phyloP scores from a whole-genome alignment of 2,797 vertebrate species.

The Staurois parvus region DNA sequence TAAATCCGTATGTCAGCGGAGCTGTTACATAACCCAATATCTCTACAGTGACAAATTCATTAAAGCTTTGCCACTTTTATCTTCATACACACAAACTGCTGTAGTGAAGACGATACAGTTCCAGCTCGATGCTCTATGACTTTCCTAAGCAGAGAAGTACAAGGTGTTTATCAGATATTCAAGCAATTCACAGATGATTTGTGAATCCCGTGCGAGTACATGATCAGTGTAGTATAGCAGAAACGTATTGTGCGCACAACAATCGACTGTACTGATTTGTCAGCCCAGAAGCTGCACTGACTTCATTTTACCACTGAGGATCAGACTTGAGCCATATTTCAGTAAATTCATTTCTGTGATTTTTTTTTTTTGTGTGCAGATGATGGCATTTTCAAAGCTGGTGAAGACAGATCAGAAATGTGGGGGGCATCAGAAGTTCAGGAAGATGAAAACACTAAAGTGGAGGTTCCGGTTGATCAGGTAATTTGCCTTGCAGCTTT shows the following conservation, averaged over 20 bases:
- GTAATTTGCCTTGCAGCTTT: conserved; percentile 65
- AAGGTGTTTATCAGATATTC: neutral
- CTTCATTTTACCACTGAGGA: conserved; percentile 72
- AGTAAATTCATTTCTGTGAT: conserved; percentile 21
- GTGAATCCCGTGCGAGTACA: neutral
- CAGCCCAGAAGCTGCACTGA: conserved; percentile 60
- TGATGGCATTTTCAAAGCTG: conserved; percentile 79
- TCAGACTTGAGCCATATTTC: conserved; percentile 72
- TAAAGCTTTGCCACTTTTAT: neutral
- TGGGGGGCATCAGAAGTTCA: conserved; percentile 76
- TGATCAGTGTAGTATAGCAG: conserved; percentile 2
- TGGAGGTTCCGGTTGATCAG: conserved; percentile 80
- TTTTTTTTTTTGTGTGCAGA: conserved; percentile 64
- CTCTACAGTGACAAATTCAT: neutral
- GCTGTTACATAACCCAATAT: neutral
- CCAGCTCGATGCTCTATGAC: neutral
- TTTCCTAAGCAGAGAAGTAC: neutral
- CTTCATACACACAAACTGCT: neutral
- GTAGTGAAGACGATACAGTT: neutral
- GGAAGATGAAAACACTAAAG: conserved; percentile 80
- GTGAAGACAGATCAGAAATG: conserved; percentile 71
- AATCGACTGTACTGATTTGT: conserved; percentile 29
- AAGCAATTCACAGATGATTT: neutral
- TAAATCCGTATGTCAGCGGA: neutral
- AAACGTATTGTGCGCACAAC: neutral